Evolutionary conservation across 2,113 vertebrate species (phyloP).

Genomic region (Marcusenius ussheri): DNA sequence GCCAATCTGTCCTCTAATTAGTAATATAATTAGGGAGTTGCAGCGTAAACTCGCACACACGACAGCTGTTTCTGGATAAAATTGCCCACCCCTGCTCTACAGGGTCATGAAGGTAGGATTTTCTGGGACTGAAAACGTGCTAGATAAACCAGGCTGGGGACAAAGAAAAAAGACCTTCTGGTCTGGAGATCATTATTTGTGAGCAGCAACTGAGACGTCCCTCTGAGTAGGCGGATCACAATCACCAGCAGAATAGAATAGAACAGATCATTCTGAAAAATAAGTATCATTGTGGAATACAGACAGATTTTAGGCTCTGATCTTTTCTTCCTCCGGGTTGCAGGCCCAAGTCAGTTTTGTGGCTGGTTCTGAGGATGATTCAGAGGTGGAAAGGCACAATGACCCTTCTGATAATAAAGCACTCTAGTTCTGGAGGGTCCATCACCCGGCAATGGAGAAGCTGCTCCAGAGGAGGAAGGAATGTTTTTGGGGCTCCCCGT

Average conservation of each 20-base stretch:
- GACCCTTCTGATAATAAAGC: not conserved
- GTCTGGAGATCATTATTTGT: not conserved
- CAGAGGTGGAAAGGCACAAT: not conserved
- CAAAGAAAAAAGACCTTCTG: not conserved
- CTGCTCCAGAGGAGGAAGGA: not conserved
- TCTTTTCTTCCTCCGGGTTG: not conserved
- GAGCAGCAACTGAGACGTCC: not conserved
- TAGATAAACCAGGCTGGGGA: not conserved
- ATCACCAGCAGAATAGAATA: not conserved
- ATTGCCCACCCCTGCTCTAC: not conserved
- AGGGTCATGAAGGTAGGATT: not conserved
- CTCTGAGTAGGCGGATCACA: not conserved
- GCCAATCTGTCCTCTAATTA: not conserved
- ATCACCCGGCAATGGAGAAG: not conserved
- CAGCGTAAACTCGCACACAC: not conserved
- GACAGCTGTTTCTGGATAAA: not conserved
- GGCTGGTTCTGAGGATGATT: not conserved
- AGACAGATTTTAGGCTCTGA: not conserved
- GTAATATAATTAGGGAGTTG: not conserved
- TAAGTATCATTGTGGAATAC: not conserved
- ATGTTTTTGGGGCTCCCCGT: not conserved
- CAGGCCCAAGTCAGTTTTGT: not conserved
- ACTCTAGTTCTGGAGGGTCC: not conserved
- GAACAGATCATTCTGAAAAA: not conserved
- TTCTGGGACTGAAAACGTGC: not conserved